Conservation (phyloP, 1,140 invertebrate species). For the Heterodera carotae region DNA sequence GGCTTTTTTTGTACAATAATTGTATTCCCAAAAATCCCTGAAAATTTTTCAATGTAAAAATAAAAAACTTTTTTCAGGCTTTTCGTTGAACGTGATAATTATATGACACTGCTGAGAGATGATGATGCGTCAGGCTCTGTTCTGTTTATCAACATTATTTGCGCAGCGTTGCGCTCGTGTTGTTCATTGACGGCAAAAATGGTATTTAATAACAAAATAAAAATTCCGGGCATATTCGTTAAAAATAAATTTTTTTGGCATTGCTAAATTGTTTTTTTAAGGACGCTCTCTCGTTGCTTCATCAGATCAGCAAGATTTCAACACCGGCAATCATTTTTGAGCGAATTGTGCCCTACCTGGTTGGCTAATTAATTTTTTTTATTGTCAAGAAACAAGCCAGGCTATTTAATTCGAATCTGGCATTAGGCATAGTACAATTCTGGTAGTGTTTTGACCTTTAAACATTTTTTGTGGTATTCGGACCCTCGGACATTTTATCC, state of each 20-base stretch:
- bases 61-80: slow-evolving; percentile 46
- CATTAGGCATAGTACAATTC: too few relatives aligned
- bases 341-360: slow-evolving; percentile 61
- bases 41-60: too few relatives aligned
- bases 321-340: slow-evolving; percentile 51
- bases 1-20: too few relatives aligned
- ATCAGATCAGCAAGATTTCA: slow-evolving; percentile 50
- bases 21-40: too few relatives aligned
- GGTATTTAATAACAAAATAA: slow-evolving; percentile 50
- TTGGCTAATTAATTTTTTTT: slow-evolving; percentile 26
- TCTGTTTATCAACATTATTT: slow-evolving; percentile 58
- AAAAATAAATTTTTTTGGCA: too few relatives aligned
- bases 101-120: slow-evolving; percentile 34
- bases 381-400: neutral
- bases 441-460: too few relatives aligned
- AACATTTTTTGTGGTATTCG: too few relatives aligned
- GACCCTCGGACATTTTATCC: too few relatives aligned
- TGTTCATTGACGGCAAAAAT: slow-evolving; percentile 57
- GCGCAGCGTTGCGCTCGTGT: slow-evolving; percentile 57
- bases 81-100: slow-evolving; percentile 48
- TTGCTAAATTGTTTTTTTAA: too few relatives aligned
- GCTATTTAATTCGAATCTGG: too few relatives aligned
- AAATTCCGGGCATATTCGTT: too few relatives aligned
- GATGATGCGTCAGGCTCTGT: slow-evolving; percentile 40
- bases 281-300: slow-evolving; percentile 57